Conservation (phyloP, 1,140 invertebrate species). For the Orchestia grillus region DNA sequence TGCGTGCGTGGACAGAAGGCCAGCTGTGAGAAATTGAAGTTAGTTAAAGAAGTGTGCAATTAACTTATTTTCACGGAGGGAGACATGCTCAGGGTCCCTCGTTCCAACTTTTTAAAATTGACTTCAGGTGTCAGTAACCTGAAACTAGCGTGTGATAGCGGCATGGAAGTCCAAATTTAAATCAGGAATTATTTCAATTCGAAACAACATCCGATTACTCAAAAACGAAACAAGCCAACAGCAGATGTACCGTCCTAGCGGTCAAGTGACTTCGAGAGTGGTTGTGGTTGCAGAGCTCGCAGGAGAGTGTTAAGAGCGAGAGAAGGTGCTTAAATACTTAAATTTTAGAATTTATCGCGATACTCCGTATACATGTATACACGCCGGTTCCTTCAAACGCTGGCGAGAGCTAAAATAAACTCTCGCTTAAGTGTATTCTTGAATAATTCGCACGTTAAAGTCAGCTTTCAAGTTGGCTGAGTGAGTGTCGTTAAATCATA, state of each 20-base stretch:
- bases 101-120: too few species aligned
- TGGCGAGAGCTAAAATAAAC: not conserved
- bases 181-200: too few species aligned
- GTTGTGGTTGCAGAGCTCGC: not conserved
- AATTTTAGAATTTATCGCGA: not conserved
- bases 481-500: not conserved
- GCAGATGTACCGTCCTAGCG: too few species aligned
- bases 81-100: too few species aligned
- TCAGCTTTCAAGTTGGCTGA: not conserved
- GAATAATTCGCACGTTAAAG: not conserved
- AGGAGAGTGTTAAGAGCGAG: not conserved
- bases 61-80: too few species aligned
- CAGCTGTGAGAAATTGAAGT: too few species aligned
- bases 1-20: too few species aligned
- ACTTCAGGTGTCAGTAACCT: too few species aligned
- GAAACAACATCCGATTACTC: not conserved
- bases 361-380: too few species aligned
- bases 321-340: not conserved
- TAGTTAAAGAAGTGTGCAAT: too few species aligned
- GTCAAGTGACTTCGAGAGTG: not conserved
- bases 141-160: too few species aligned
- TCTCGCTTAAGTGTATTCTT: not conserved
- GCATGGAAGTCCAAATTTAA: too few species aligned
- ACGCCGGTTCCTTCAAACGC: not conserved
- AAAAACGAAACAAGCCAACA: not conserved